phyloP scores from a whole-genome alignment of 2,888 invertebrate genomes.

The Philaethria dido region DNA sequence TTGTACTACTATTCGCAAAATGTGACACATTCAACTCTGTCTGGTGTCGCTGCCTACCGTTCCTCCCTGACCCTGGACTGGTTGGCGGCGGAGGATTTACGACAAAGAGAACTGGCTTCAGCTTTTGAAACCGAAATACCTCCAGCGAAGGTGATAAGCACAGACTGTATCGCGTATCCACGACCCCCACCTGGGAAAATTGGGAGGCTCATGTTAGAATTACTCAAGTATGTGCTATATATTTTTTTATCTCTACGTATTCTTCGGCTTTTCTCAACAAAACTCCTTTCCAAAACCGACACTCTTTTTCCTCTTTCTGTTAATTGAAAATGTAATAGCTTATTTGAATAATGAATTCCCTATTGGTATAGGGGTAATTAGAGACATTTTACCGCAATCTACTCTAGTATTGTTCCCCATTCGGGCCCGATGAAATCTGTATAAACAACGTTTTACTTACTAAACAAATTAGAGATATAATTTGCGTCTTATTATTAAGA shows the following conservation, averaged over 20 bases:
- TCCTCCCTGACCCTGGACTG: slow-evolving; percentile 71
- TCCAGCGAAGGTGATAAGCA: slow-evolving; percentile 52
- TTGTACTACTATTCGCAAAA: slow-evolving; percentile 58
- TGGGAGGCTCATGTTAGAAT: slow-evolving; percentile 67
- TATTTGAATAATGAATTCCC: too few relatives aligned
- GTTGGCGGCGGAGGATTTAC: slow-evolving; percentile 65
- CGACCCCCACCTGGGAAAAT: slow-evolving; percentile 67
- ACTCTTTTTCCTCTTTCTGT: too few relatives aligned
- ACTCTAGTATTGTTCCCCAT: too few relatives aligned
- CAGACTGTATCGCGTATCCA: slow-evolving; percentile 63
- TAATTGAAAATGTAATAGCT: too few relatives aligned
- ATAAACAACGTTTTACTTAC: too few relatives aligned
- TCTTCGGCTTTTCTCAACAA: too few relatives aligned
- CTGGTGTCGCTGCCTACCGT: slow-evolving; percentile 65
- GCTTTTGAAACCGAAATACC: slow-evolving; percentile 62
- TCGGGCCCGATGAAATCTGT: too few relatives aligned
- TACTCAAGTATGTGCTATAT: slow-evolving; percentile 58
- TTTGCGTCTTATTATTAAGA: too few relatives aligned
- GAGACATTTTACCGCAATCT: too few relatives aligned
- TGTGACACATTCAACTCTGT: slow-evolving; percentile 54
- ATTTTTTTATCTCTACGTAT: neutral
- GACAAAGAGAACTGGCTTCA: slow-evolving; percentile 65
- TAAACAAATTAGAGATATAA: too few relatives aligned
- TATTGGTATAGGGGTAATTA: too few relatives aligned
- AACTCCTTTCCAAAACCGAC: too few relatives aligned